Conservation (phyloP, 2,888 invertebrate species). For the Stratiomys singularior region DNA sequence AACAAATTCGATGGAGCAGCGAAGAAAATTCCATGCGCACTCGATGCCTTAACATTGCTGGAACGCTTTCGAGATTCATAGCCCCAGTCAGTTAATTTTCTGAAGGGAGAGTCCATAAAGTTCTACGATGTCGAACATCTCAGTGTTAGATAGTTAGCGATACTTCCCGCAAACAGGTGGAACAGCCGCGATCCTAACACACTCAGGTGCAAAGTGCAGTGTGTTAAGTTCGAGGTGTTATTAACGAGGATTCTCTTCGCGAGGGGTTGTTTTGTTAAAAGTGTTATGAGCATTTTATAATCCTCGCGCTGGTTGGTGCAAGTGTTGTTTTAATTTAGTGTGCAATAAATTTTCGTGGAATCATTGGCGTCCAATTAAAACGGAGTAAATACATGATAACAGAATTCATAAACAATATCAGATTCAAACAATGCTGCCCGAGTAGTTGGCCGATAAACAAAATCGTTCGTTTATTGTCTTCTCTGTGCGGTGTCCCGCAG, state of each 20-base stretch:
- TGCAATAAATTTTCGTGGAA: not conserved
- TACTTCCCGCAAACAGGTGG: constrained; percentile 27
- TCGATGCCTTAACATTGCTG: not conserved
- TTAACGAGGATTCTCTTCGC: not conserved
- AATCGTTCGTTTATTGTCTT: no score
- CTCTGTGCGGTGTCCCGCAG: no score
- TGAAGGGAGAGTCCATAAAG: constrained; percentile 34
- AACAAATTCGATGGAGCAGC: not conserved
- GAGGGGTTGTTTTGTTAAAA: not conserved
- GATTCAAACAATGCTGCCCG: no score
- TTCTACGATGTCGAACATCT: constrained; percentile 1
- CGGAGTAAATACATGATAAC: no score
- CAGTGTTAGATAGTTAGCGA: not conserved
- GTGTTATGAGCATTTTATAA: not conserved
- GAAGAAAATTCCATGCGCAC: constrained; percentile 34
- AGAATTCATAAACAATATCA: no score
- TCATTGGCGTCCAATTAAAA: not conserved
- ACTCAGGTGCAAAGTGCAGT: constrained; percentile 4
- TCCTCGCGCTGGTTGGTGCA: not conserved
- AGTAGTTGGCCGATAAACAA: no score
- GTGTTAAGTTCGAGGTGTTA: not conserved
- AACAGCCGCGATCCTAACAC: not conserved
- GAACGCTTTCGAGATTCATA: not conserved
- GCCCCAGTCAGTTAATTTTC: constrained; percentile 3
- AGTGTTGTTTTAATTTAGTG: not conserved